phyloP scores from a whole-genome alignment of 2,888 invertebrate species.

The Miltochrista miniata region DNA sequence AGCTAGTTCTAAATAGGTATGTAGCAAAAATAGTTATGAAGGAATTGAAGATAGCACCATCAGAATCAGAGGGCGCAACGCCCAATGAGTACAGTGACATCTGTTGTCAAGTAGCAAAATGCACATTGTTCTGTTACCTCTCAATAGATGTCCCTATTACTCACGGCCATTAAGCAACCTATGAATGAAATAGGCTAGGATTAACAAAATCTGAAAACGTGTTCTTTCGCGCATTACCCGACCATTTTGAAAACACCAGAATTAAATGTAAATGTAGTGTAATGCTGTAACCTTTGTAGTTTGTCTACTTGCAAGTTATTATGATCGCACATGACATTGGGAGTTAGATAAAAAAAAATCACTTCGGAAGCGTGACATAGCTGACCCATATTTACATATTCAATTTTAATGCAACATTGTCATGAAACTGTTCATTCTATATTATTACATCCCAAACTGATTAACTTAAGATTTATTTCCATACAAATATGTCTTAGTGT shows the following conservation, averaged over 20 bases:
- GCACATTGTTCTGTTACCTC: too few relatives aligned
- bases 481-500: constrained; percentile 16
- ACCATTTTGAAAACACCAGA: constrained; percentile 35
- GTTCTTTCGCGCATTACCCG: constrained; percentile 52
- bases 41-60: too few relatives aligned
- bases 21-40: too few relatives aligned
- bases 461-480: constrained; percentile 24
- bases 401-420: constrained; percentile 33
- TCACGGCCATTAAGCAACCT: too few relatives aligned
- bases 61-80: too few relatives aligned
- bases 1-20: too few relatives aligned
- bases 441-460: constrained; percentile 12
- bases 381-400: constrained; percentile 53
- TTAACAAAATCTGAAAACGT: too few relatives aligned
- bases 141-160: too few relatives aligned
- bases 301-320: constrained; percentile 39
- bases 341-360: constrained; percentile 46
- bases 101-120: constrained; percentile 15
- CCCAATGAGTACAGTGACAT: constrained; percentile 13
- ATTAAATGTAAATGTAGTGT: not conserved
- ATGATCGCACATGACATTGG: constrained; percentile 58
- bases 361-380: constrained; percentile 58
- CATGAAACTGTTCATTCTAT: constrained; percentile 20
- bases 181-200: too few relatives aligned
- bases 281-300: constrained; percentile 18